Conservation (phyloP, 1,140 invertebrate species). For the Eupristina koningsbergeri region DNA sequence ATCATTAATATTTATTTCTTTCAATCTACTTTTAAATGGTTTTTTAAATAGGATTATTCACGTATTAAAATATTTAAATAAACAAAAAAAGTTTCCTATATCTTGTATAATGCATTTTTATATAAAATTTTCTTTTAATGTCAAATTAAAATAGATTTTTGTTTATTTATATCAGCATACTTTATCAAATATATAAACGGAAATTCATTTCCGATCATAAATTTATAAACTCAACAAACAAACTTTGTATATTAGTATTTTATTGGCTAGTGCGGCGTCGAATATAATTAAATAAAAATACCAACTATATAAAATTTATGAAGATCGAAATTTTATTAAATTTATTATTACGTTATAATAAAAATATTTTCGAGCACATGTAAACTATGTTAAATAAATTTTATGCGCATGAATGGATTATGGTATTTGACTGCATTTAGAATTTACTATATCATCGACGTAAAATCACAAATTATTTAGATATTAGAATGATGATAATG, state of each 20-base stretch:
- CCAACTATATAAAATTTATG: background rate
- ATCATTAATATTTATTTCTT: constrained; percentile 22
- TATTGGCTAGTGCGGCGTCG: too few relatives aligned
- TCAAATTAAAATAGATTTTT: too few relatives aligned
- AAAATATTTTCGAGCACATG: background rate
- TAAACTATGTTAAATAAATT: background rate
- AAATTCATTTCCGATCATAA: too few relatives aligned
- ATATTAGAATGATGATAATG: background rate
- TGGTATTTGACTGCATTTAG: too few relatives aligned
- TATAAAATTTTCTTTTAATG: too few relatives aligned
- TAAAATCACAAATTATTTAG: background rate
- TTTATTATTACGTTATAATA: background rate
- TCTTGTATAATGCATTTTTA: background rate
- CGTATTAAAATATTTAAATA: background rate
- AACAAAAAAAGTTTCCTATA: background rate
- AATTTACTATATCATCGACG: background rate
- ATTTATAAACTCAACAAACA: background rate
- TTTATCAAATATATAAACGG: too few relatives aligned
- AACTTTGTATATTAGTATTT: background rate
- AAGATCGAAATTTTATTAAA: background rate
- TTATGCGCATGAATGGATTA: too few relatives aligned
- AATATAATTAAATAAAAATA: background rate
- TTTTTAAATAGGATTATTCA: constrained; percentile 49
- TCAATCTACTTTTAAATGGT: constrained; percentile 25
- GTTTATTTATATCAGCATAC: too few relatives aligned